Evolutionary conservation across 53 echinoderm and acorn worm genomes (phyloP).

Genomic region (Hippasteria phrygiana): DNA sequence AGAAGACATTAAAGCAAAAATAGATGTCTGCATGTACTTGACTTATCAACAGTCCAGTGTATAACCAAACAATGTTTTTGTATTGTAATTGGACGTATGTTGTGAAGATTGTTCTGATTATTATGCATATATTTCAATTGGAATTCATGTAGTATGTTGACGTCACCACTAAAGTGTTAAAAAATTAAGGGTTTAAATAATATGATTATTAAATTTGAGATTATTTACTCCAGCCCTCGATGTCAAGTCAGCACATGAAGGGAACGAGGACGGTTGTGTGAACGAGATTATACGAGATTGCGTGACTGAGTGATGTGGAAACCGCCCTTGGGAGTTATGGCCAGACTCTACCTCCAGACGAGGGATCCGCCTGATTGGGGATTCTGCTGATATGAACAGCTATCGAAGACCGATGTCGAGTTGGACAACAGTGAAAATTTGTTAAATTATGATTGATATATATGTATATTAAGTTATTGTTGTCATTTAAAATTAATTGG

Average conservation of each 20-base stretch:
- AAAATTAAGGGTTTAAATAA: too few species aligned
- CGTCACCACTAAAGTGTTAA: background rate
- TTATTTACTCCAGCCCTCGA: background rate
- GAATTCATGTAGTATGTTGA: background rate
- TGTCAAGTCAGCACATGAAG: background rate
- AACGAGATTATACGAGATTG: too few species aligned
- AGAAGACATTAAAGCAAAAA: too few species aligned
- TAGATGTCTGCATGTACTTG: background rate
- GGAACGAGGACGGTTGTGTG: background rate
- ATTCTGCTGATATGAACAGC: too few species aligned
- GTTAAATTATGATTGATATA: too few species aligned
- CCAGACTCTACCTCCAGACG: background rate
- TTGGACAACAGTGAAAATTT: too few species aligned
- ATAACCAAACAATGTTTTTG: background rate
- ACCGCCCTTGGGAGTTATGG: background rate
- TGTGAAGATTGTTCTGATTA: background rate
- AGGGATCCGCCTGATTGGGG: too few species aligned
- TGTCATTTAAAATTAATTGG: too few species aligned
- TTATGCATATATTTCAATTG: background rate
- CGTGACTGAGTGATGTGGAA: background rate
- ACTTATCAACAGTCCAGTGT: background rate
- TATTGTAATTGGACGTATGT: background rate
- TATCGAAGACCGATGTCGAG: too few species aligned
- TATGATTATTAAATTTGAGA: too few species aligned
- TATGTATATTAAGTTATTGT: too few species aligned